Base-by-base conservation (phyloP, 2,113 vertebrate genomes). In the Brachirus orientalis region DNA sequence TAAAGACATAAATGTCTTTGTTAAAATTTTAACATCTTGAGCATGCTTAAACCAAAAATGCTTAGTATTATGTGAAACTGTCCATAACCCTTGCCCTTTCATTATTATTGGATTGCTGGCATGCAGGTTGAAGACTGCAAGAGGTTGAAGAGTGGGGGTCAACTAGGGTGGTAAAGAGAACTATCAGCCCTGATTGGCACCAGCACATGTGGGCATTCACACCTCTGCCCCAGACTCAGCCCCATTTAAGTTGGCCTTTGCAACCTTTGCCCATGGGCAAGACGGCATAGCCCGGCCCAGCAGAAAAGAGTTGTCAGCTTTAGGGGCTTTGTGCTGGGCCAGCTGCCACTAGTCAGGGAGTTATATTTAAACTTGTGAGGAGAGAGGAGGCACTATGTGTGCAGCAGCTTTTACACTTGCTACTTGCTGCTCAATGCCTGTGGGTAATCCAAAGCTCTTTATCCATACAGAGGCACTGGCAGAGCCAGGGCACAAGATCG, bases 141-240 rank as follows among this genome's bases (percentile, higher is more conserved):
- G 80, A 79, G 22, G 22, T 75, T 66, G 57, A 79, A 63, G 79
- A 85, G 85, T 77, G 82, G 82, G 86, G 82, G 17, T 75, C 86
- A 93, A 90, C 91, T 93, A 90, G 91, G 90, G 92, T 50, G 57
- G 54, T 63, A 55, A 72, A 92, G 90, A 88, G 91, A 79, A 90
- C 84, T 58, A 11, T 69, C 50, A 88, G 74, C 33, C 65, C 87
- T 96, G 96, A 97, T 91, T 95, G 95, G 94, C 94, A 94, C 79
- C 71, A 92, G 89, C 95, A 96, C 84, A 90, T 98, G 96, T 90
- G 82, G 86, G 76, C 92, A 90, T 90, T 91, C 81, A 84, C 94
- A 95, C 93, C 73, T 87, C 70, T 80, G 71, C 72, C 84, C 73
- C 67, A 38, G 50, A 62, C 70, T 72, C 72, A 69, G 71, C 76